Evolutionary conservation across 2,888 invertebrate genomes (phyloP).

Genomic region (Pycnomerus fuliginosus): DNA sequence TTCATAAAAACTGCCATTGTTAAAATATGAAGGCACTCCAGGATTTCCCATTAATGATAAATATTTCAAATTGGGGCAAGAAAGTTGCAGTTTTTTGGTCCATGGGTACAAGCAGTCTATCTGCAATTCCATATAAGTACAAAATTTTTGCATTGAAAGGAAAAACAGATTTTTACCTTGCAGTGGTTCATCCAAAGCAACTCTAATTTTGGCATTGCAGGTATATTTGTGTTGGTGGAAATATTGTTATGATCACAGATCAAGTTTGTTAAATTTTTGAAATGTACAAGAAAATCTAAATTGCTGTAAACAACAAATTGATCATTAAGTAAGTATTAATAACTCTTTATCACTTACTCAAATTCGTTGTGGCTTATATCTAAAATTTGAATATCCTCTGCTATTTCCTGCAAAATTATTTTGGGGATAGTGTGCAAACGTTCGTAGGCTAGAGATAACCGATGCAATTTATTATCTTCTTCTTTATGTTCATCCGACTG

Average conservation of each 20-base stretch:
- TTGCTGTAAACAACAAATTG: conserved; percentile 58
- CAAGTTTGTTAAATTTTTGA: conserved; percentile 71
- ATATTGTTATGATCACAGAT: conserved; percentile 81
- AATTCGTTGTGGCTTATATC: conserved; percentile 75
- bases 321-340: conserved; percentile 8
- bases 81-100: conserved; percentile 66
- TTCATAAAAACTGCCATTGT: conserved; percentile 74
- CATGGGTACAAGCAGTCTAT: conserved; percentile 62
- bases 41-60: conserved; percentile 85
- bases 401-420: conserved; percentile 63
- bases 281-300: conserved; percentile 70
- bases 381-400: conserved; percentile 61
- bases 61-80: conserved; percentile 72
- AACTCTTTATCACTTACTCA: conserved; percentile 55
- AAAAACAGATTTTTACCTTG: conserved; percentile 51
- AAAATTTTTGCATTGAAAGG: conserved; percentile 1
- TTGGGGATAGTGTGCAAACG: conserved; percentile 64
- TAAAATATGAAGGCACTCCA: conserved; percentile 74
- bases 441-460: conserved; percentile 70
- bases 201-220: conserved; percentile 69
- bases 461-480: conserved; percentile 57
- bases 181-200: conserved; percentile 76
- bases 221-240: conserved; percentile 68
- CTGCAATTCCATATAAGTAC: conserved; percentile 1
- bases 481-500: conserved; percentile 3